phyloP scores from a whole-genome alignment of 2,113 vertebrate genomes.

The Rhipidura dahli region DNA sequence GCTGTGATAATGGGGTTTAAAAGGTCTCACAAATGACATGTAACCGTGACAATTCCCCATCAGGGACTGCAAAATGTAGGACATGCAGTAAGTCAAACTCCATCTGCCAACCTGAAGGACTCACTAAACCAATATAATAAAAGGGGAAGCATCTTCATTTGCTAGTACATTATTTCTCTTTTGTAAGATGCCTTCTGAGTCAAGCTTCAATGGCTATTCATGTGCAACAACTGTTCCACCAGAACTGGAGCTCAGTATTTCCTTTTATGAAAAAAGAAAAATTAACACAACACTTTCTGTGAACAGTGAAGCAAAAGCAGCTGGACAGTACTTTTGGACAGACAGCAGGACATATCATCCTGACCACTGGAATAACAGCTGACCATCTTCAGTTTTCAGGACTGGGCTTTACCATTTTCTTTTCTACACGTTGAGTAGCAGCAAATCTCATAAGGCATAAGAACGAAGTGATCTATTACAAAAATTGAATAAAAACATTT shows the following conservation, averaged over 20 bases:
- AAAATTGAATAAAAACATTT: conserved; percentile 12
- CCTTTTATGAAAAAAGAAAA: background rate
- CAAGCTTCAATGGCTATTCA: background rate
- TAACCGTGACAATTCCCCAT: background rate
- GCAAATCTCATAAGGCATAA: background rate
- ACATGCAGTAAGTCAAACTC: background rate
- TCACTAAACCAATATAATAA: background rate
- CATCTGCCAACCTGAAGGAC: background rate
- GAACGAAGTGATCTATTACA: background rate
- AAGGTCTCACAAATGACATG: background rate
- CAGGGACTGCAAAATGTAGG: background rate
- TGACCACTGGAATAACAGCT: background rate
- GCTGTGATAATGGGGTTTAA: background rate
- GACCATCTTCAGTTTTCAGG: background rate
- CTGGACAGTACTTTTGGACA: too few species aligned
- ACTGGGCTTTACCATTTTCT: background rate
- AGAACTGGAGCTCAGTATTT: background rate
- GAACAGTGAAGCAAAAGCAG: background rate
- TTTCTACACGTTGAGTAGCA: background rate
- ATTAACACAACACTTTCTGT: background rate
- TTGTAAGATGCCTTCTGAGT: background rate
- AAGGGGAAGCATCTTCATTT: background rate
- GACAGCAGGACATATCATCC: too few species aligned
- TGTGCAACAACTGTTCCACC: background rate
- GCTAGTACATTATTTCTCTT: background rate